Evolutionary conservation across 2,797 vertebrate genomes (phyloP).

Genomic region (Graptemys geographica): DNA sequence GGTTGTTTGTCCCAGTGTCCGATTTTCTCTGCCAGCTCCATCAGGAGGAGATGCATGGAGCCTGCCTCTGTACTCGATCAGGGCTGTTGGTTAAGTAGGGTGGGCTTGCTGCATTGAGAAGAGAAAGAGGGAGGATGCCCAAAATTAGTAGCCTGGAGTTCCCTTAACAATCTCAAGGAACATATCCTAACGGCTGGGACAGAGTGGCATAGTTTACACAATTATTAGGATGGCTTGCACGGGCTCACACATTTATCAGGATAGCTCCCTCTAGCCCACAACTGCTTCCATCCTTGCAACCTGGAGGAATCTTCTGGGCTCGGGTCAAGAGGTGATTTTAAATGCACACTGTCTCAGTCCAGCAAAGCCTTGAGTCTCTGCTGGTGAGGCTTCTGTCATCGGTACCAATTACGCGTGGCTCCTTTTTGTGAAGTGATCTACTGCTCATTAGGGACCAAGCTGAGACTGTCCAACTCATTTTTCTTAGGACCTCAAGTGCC

Average conservation of each 20-base stretch:
- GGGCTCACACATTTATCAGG: constrained; percentile 51
- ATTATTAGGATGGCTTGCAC: not conserved
- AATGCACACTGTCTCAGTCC: constrained; percentile 66
- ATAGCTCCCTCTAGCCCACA: constrained; percentile 40
- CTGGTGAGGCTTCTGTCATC: constrained; percentile 68
- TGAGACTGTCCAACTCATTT: constrained; percentile 73
- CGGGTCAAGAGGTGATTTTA: constrained; percentile 75
- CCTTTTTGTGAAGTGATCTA: constrained; percentile 77
- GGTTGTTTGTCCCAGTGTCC: constrained; percentile 75
- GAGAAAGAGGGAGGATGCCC: constrained; percentile 1
- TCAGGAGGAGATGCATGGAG: constrained; percentile 56
- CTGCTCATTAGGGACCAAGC: constrained; percentile 70
- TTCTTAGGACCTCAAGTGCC: constrained; percentile 68
- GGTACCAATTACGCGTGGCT: constrained; percentile 78
- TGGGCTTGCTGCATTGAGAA: not conserved
- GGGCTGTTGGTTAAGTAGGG: constrained; percentile 28
- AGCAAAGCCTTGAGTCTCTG: constrained; percentile 56
- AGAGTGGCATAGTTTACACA: not conserved
- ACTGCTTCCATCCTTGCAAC: constrained; percentile 50
- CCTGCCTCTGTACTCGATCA: not conserved
- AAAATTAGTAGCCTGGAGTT: constrained; percentile 47
- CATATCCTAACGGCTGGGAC: constrained; percentile 50
- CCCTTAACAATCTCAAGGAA: constrained; percentile 44
- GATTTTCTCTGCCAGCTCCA: constrained; percentile 64
- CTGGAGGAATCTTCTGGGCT: constrained; percentile 58